phyloP scores from a whole-genome alignment of 35 echinoderm and acorn worm genomes.

The Lytechinus variegatus region DNA sequence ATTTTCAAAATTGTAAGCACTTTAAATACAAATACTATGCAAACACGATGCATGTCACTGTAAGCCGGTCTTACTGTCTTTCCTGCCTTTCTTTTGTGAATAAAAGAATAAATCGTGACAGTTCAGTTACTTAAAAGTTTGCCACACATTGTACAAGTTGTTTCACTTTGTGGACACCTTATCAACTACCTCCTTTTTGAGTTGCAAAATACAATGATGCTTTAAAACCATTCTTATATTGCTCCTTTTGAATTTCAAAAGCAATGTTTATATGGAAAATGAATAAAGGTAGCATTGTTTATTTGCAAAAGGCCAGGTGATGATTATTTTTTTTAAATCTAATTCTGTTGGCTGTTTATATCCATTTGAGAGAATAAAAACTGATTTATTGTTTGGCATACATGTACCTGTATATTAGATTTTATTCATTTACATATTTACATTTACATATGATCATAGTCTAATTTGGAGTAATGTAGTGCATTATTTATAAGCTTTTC shows the following conservation, averaged over 20 bases:
- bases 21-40: not conserved
- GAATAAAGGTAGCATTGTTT: not conserved
- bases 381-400: not conserved
- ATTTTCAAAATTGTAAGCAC: not conserved
- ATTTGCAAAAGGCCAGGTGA: not conserved
- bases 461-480: no score
- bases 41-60: slow-evolving; percentile 17
- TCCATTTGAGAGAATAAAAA: not conserved
- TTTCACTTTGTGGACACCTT: not conserved
- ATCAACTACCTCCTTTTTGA: not conserved
- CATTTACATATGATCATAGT: no score
- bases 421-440: no score
- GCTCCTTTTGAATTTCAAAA: not conserved
- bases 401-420: no score
- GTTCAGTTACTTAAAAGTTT: not conserved
- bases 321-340: no score
- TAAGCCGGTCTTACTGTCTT: not conserved
- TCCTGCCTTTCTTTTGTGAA: not conserved
- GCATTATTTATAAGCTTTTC: no score
- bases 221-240: not conserved
- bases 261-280: not conserved
- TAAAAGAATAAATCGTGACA: not conserved
- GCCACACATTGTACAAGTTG: not conserved
- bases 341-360: not conserved
- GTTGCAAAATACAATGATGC: not conserved